Base-by-base conservation (phyloP, 2,888 invertebrate genomes). In the Melanostoma scalare region DNA sequence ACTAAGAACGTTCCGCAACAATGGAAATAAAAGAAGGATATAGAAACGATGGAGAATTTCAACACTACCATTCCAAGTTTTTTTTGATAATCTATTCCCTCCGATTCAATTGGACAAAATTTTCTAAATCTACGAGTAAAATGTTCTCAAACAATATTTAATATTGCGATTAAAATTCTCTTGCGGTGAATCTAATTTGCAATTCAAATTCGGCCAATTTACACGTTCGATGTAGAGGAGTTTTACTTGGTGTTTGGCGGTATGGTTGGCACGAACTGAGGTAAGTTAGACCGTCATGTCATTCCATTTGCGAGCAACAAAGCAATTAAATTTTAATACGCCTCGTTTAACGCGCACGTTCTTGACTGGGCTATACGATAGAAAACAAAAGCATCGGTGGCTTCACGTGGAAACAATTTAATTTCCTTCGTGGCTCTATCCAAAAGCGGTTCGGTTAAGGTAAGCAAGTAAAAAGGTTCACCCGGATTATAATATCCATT, bases 131-230 rank as follows among this genome's bases (percentile, higher is more conserved):
- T 52, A 53, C 53, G 53, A 63, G 36, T 65, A 53, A 71, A 72
- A 77, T 77, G 76, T 81, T 81, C 72, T 50, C 36, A 30, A 67
- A 63, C 81, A 75, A 80, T 75, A 75, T 80, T 81, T 77, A 81
- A 81, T 81, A 77, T 71, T 67, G 77, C 81, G 81, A 72, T 81
- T 81, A 81, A 77, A 81, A 81, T 81, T 81, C 81, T 56, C 77
- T 68, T 77, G 77, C 67, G 76, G 76, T 58, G 76, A 35, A 60
- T 81, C 55, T 72, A 77, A 81, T 81, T 81, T 81, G 81, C 76
- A 81, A 77, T 81, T 81, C 72, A 81, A 71, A 81, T 77, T 68
- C 35, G n/a, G 31, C 76, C 69, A 77, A 72, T 81, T 81, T 81
- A 77, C 76, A 81, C 81, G 72, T 81, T 81, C 61, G 67, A 67